Percentiles rank a stretch among this genome's conserved stretches.
Conservation (phyloP, 2,888 invertebrate genomes). For the Thecocarcelia acutangulata region DNA sequence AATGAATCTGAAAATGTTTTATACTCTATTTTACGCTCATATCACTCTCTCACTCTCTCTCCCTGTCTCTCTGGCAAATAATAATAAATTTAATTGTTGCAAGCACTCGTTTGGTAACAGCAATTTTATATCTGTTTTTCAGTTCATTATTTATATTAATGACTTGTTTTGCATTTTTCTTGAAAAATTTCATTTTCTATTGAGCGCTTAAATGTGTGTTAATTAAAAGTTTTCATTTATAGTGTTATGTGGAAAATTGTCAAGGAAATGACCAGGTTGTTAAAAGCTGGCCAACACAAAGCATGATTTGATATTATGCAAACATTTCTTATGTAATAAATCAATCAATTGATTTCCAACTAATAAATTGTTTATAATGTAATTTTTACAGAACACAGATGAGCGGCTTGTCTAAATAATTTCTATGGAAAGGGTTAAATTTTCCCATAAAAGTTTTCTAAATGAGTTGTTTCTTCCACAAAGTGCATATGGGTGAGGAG, state of each 20-base stretch:
- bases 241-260: slow-evolving; percentile 6
- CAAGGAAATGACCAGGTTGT: slow-evolving; percentile 28
- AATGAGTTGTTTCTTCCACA: no score
- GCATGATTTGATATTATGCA: slow-evolving; percentile 13
- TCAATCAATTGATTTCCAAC: background rate
- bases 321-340: slow-evolving; percentile 8
- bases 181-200: slow-evolving; percentile 24
- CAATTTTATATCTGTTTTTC: slow-evolving; percentile 13
- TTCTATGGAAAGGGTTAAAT: no score
- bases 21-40: background rate
- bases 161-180: slow-evolving; percentile 31
- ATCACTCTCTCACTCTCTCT: background rate
- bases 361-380: slow-evolving; percentile 7
- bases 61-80: background rate
- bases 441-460: no score
- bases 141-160: slow-evolving; percentile 17
- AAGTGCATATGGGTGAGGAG: no score
- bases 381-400: no score
- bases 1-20: background rate
- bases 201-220: background rate
- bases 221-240: background rate
- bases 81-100: background rate
- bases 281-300: no score
- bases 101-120: background rate
- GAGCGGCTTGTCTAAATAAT: no score